Evolutionary conservation across 2,797 vertebrate genomes (phyloP), one percentile per base, ranked within the genome.

Genomic region (Sciaenops ocellatus): DNA sequence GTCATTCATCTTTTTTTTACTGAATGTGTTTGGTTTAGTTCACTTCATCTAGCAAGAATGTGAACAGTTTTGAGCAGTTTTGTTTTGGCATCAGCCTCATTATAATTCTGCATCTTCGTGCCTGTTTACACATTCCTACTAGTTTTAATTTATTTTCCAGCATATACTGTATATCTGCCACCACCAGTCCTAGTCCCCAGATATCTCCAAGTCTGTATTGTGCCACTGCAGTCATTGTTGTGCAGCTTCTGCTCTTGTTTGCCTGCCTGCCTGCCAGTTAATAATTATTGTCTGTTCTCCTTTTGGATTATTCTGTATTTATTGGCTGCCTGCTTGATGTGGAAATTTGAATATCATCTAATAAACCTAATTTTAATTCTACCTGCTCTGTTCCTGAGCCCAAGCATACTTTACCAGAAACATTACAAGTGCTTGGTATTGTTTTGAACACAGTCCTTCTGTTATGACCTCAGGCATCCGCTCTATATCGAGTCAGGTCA

Each of bases 331-430:
- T 60, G 48, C 26, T 50, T 67, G 24, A 51, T 30, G 57, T 17
- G 62, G 51, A 64, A 68, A 12, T 71, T 78, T 52, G 5, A 79
- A 71, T 69, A 57, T 52, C 22, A 28, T 20, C 44, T 56, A 38
- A 54, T 22, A 30, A 62, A 73, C 11, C 18, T 7, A 13, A 24
- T 20, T 30, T 42, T 28, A 46, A 44, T 62, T 22, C n/a, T 11
- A 22, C 51, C 41, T 30, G 20, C 47, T 61, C 48, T 20, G 9
- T 10, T 64, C 51, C 20, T n/a, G 6, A 48, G 34, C 20, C 1
- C 30, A 38, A 61, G 22, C 47, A 56, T 48, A 18, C 9, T 56
- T 61, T 26, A 9, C 16, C 34, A 64, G 30, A 41, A 46, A 59
- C 28, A 11, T 47, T 47, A 28, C 42, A 68, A 61, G 11, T 44